Evolutionary conservation across 2,888 invertebrate genomes (phyloP).

Genomic region (Phengaris arion): DNA sequence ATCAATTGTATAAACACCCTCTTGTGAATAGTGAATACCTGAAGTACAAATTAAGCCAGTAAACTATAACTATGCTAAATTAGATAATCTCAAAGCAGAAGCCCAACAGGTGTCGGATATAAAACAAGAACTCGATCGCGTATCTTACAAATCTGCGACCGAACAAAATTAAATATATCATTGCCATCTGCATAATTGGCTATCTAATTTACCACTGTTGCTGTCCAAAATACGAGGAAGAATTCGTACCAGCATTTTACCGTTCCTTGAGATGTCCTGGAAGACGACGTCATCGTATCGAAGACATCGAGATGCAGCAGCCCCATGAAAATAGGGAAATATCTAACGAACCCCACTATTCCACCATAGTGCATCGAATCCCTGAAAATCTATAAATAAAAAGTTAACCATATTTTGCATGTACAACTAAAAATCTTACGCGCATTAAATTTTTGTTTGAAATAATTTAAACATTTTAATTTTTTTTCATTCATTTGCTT

Average conservation of each 20-base stretch:
- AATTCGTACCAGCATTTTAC: background rate
- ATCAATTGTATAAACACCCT: background rate
- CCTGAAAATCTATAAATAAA: no score
- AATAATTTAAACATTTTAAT: no score
- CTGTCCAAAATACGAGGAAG: background rate
- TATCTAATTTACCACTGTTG: slow-evolving; percentile 20
- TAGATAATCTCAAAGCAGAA: slow-evolving; percentile 9
- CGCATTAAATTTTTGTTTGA: no score
- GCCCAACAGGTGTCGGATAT: slow-evolving; percentile 16
- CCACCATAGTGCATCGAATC: no score
- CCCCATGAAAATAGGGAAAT: no score
- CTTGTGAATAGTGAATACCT: background rate
- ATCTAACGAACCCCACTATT: no score
- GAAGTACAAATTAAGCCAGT: background rate
- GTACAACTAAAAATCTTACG: no score
- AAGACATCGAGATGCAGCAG: no score
- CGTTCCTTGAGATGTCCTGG: background rate
- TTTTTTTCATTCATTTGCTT: no score
- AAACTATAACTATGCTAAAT: slow-evolving; percentile 5
- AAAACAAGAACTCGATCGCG: slow-evolving; percentile 1
- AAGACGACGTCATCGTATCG: background rate
- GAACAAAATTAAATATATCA: background rate
- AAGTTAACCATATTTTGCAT: no score
- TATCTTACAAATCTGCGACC: background rate
- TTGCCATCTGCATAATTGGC: background rate